Percentiles rank a stretch among this genome's conserved stretches.
phyloP scores from a whole-genome alignment of 2,888 invertebrate species.

The Fissipunctia ypsillon region DNA sequence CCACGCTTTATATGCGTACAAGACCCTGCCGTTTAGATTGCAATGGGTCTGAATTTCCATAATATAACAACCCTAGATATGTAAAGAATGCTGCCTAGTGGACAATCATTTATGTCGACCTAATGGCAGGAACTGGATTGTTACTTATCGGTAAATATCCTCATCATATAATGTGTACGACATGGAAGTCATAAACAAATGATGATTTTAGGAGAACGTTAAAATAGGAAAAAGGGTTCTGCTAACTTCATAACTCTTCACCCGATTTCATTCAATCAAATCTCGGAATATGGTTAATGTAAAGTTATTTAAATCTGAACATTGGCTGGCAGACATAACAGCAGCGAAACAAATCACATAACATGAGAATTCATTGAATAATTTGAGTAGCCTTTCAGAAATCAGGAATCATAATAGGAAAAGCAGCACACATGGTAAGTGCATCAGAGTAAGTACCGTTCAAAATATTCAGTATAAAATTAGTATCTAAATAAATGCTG shows the following conservation, averaged over 20 bases:
- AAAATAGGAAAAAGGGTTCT: neutral
- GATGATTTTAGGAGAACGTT: neutral
- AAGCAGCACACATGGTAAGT: no score
- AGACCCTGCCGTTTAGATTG: no score
- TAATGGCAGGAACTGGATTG: neutral
- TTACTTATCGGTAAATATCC: neutral
- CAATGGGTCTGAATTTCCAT: neutral
- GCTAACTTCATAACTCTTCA: neutral
- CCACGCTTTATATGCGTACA: neutral
- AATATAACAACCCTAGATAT: neutral
- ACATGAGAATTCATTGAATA: neutral
- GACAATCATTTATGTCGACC: neutral
- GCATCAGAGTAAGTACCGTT: no score
- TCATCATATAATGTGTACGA: neutral
- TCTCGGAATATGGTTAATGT: no score
- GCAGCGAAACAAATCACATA: neutral
- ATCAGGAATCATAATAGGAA: no score
- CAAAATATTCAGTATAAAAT: no score
- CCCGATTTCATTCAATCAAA: neutral
- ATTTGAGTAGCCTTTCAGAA: no score
- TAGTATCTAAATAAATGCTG: no score
- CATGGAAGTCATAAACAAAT: neutral
- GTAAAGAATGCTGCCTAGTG: neutral
- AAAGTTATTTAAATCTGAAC: no score
- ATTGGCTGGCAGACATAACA: neutral